Evolutionary conservation across 2,113 vertebrate species (phyloP).

Genomic region (Lophura nycthemera): DNA sequence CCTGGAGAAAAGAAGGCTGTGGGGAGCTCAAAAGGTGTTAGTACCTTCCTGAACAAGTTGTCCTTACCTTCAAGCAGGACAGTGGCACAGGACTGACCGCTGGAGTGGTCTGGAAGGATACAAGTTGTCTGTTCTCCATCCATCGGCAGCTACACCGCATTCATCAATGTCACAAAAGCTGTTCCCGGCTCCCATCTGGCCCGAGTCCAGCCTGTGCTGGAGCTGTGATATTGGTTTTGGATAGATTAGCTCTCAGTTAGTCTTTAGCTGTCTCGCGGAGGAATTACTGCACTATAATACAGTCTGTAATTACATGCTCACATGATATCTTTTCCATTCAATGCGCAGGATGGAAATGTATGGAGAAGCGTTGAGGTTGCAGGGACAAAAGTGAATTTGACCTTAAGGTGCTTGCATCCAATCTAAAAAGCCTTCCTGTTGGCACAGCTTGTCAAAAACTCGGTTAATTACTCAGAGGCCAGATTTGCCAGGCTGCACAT

Average conservation of each 20-base stretch:
- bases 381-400: background rate
- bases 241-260: slow-evolving; percentile 40
- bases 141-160: background rate
- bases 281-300: slow-evolving; percentile 38
- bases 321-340: background rate
- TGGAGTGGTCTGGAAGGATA: background rate
- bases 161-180: background rate
- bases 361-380: background rate
- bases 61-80: background rate
- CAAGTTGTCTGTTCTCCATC: background rate
- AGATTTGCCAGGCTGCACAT: background rate
- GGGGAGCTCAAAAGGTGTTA: too few relatives aligned
- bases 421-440: background rate
- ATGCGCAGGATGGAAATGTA: background rate
- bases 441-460: background rate
- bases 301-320: slow-evolving; percentile 44
- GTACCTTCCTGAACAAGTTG: background rate
- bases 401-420: slow-evolving; percentile 6
- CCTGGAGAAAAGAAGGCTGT: background rate
- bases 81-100: background rate
- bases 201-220: background rate
- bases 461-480: rapidly evolving
- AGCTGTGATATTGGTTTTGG: slow-evolving; percentile 36
- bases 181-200: background rate
- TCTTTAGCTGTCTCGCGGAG: slow-evolving; percentile 11